phyloP scores from a whole-genome alignment of 2,888 invertebrate genomes.

The Lasioglossum marginatum region DNA sequence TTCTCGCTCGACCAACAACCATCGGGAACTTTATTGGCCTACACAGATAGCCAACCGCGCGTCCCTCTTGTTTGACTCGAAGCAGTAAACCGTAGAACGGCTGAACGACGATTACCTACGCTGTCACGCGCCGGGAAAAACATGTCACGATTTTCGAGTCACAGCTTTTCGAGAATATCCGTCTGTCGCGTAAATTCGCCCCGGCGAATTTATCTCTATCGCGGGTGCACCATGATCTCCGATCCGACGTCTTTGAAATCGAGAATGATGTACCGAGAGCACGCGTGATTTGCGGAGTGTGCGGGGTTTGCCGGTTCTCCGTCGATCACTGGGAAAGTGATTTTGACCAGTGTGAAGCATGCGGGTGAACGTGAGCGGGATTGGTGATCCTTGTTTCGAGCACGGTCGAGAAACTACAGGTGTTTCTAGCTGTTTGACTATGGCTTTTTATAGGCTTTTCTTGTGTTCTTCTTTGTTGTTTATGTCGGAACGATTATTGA shows the following conservation, averaged over 20 bases:
- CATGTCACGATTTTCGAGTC: conserved; percentile 66
- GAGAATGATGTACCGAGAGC: not conserved
- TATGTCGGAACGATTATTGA: no score
- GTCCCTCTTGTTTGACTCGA: conserved; percentile 61
- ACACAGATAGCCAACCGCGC: conserved; percentile 40
- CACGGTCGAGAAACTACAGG: not conserved
- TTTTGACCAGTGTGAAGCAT: not conserved
- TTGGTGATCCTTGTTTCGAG: not conserved
- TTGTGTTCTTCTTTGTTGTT: not conserved
- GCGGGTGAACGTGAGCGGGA: not conserved
- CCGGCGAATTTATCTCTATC: conserved; percentile 45
- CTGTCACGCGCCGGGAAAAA: conserved; percentile 66
- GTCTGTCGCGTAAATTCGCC: conserved; percentile 59
- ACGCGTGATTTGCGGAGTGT: not conserved
- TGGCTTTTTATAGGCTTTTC: not conserved
- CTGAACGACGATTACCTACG: conserved; percentile 64
- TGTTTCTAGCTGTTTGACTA: not conserved
- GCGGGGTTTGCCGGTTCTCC: not conserved
- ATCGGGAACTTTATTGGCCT: conserved; percentile 66
- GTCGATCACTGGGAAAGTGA: not conserved
- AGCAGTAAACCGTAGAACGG: conserved; percentile 58
- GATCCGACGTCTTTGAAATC: not conserved
- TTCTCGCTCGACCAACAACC: conserved; percentile 18
- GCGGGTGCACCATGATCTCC: not conserved
- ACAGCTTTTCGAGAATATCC: conserved; percentile 54